Evolutionary conservation across 2,113 vertebrate species (phyloP), one percentile per base, ranked within the genome.

Genomic region (Ochotona princeps): DNA sequence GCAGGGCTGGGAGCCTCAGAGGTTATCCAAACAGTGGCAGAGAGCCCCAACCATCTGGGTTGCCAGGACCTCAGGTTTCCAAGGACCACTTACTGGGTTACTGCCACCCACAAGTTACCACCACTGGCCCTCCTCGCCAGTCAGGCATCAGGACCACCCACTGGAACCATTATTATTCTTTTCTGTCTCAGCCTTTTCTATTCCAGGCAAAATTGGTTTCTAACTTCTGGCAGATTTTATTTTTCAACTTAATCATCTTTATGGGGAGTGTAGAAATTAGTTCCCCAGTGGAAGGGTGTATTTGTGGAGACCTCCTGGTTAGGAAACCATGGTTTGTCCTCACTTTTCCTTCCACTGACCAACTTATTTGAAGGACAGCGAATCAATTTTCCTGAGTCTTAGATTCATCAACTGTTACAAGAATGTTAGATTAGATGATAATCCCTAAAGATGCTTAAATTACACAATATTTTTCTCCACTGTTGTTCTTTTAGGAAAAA

Each of bases 111-210:
- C 8, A 5, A 94, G 61, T 74, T 93, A 93, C 79, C 80, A 89
- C 76, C 70, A 38, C 35, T 94, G 75, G 92, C 57, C 76, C 54
- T 73, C 5, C 8, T 47, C 51, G 94, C 78, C 25, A 93, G 80
- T 44, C 85, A 95, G 88, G 47, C 80, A 75, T 74, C 49, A 92
- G 51, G 95, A 96, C 95, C 95, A 97, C 97, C 97, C 91, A 94
- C 91, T 94, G 49, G 60, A 94, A 84, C 12, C 67, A 87, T 54
- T 93, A 89, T 94, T 93, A 92, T 95, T 96, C 72, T 96, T 86
- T 96, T 95, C 63, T 95, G 94, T 49, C 38, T 96, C 63, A 92
- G 93, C 57, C 21, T 96, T 92, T 91, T 90, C 87, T 94, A 92
- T 96, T 89, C 57, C 57, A 96, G 92, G 89, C 72, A 83, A 96